Conservation (phyloP, 2,797 vertebrate genomes). For the Danio albolineatus region DNA sequence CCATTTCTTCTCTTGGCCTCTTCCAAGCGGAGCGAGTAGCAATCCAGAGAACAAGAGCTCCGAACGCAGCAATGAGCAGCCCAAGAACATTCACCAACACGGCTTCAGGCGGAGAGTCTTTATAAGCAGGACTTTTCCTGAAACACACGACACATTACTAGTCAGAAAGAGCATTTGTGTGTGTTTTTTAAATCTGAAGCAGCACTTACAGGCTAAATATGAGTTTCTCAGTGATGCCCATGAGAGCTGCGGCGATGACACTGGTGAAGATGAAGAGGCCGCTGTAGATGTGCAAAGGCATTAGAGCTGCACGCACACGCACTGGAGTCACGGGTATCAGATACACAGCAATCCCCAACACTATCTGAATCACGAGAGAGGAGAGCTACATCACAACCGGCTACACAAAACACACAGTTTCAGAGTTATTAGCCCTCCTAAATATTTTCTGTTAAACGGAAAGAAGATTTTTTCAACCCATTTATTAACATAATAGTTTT, state of each 20-base stretch:
- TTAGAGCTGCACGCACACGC: slow-evolving; percentile 78
- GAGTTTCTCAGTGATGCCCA: slow-evolving; percentile 95
- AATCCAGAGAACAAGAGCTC: slow-evolving; percentile 89
- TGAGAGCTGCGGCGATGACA: slow-evolving; percentile 86
- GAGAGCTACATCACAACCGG: not conserved
- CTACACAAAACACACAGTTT: no score
- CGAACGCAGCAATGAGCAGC: slow-evolving; percentile 85
- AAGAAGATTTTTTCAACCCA: no score
- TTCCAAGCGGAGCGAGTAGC: slow-evolving; percentile 89
- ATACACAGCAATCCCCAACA: slow-evolving; percentile 85
- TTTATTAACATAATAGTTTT: no score
- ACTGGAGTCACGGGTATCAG: slow-evolving; percentile 86
- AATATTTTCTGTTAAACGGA: no score
- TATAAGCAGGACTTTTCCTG: slow-evolving; percentile 80
- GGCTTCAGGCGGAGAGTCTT: slow-evolving; percentile 86
- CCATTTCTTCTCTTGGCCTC: slow-evolving; percentile 82
- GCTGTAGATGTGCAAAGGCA: slow-evolving; percentile 89
- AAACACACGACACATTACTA: not conserved
- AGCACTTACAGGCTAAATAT: slow-evolving; percentile 90
- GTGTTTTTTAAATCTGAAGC: not conserved
- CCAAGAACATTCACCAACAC: slow-evolving; percentile 89
- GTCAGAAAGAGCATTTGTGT: not conserved
- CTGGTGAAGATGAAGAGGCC: slow-evolving; percentile 88
- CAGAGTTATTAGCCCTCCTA: no score
- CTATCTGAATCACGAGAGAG: slow-evolving; percentile 79